A percentile compares a stretch with the other conserved stretches of the same genome.
Evolutionary conservation across 2,797 vertebrate genomes (phyloP).

Genomic region (Eospalax fontanierii): DNA sequence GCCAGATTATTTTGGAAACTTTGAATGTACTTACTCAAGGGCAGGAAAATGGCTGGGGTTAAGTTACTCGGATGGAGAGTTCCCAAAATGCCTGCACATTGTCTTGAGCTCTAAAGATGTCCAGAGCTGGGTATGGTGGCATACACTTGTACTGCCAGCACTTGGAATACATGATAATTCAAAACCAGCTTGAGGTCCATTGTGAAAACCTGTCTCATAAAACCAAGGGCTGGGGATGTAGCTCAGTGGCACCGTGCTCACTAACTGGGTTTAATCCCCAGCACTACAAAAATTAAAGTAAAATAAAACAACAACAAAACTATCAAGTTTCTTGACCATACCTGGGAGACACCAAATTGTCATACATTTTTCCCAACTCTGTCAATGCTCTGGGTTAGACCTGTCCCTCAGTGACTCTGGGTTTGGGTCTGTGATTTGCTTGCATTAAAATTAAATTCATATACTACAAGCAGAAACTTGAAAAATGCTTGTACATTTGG

Average conservation of each 20-base stretch:
- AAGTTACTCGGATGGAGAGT: neutral
- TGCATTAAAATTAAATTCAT: neutral
- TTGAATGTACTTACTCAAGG: neutral
- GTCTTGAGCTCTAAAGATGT: neutral
- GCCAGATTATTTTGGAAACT: neutral
- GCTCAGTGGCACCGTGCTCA: neutral
- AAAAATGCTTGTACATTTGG: neutral
- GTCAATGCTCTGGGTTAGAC: neutral
- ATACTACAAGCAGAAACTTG: neutral
- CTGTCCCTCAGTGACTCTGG: neutral
- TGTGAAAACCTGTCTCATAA: neutral
- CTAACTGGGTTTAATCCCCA: neutral
- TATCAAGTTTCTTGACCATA: neutral
- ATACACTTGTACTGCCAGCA: neutral
- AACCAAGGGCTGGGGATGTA: neutral
- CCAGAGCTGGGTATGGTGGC: too few species aligned
- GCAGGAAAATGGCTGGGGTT: neutral
- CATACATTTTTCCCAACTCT: neutral
- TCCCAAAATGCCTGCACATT: neutral
- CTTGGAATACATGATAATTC: neutral
- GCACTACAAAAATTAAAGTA: neutral
- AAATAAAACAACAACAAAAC: neutral
- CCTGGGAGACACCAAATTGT: neutral
- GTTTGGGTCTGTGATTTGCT: neutral
- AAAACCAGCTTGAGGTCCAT: neutral